Conservation (phyloP, 1,140 invertebrate genomes). For the Drosophila mojavensis region DNA sequence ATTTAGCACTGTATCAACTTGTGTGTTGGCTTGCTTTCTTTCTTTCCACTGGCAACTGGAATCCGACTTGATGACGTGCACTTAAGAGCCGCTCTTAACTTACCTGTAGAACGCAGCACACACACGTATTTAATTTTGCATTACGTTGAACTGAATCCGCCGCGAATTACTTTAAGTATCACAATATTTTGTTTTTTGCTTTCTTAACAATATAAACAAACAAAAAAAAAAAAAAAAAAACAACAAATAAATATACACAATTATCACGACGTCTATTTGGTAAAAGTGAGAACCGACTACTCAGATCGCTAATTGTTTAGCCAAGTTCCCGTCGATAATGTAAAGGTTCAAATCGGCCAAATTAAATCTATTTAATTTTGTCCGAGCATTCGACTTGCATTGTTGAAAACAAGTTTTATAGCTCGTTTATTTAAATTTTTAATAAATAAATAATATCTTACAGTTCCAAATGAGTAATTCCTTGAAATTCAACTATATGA, state of each 20-base stretch:
- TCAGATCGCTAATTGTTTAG: background rate
- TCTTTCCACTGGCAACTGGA: slow-evolving; percentile 23
- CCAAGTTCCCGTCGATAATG: no score
- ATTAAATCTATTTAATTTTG: no score
- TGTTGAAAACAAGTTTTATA: no score
- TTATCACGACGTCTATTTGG: background rate
- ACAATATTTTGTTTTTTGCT: background rate
- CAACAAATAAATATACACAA: background rate
- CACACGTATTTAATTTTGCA: slow-evolving; percentile 18
- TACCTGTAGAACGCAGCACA: slow-evolving; percentile 22
- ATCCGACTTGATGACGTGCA: slow-evolving; percentile 45
- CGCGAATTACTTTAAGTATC: background rate
- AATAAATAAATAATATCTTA: no score
- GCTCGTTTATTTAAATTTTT: no score
- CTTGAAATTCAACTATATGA: no score
- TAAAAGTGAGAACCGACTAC: slow-evolving; percentile 23
- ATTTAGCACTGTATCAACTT: background rate
- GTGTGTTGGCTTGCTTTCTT: slow-evolving; percentile 27
- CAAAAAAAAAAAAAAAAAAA: background rate
- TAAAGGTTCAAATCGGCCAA: no score
- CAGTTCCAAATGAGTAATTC: no score
- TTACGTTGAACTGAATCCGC: background rate
- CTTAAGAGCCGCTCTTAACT: slow-evolving; percentile 45
- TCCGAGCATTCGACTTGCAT: no score
- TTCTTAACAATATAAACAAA: background rate